phyloP scores from a whole-genome alignment of 1,140 invertebrate species.

The Trypoxylus dichotomus region DNA sequence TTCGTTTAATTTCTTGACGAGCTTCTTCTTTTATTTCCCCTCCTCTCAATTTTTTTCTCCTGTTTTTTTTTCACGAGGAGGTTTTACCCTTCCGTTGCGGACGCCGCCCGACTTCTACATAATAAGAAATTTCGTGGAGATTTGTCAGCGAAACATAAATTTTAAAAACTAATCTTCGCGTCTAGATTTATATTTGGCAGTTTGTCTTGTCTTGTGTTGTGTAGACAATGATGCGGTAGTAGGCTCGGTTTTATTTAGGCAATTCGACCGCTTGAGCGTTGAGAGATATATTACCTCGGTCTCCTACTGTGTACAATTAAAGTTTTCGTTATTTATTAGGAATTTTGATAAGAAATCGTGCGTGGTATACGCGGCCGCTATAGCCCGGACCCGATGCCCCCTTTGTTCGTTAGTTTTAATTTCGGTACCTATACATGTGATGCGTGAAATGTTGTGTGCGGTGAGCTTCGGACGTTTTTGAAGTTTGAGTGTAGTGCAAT shows the following conservation, averaged over 20 bases:
- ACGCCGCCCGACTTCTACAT: neutral
- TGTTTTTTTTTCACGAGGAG: neutral
- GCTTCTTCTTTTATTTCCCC: neutral
- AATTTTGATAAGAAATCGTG: constrained; percentile 33
- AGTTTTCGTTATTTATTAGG: constrained; percentile 43
- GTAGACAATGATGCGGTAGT: constrained; percentile 28
- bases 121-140: constrained; percentile 24
- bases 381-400: no score
- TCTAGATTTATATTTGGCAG: constrained; percentile 36
- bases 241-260: constrained; percentile 31
- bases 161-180: constrained; percentile 35
- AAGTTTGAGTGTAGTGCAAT: no score
- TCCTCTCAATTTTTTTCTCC: neutral
- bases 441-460: no score
- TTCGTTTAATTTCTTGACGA: no score
- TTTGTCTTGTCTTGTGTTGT: constrained; percentile 30
- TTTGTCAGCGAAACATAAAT: constrained; percentile 37
- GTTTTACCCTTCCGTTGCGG: neutral
- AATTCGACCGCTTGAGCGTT: constrained; percentile 1
- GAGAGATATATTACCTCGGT: constrained; percentile 37
- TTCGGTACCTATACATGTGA: neutral
- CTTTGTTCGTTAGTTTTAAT: neutral
- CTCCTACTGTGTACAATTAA: constrained; percentile 47
- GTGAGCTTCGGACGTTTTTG: no score
- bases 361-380: neutral